Evolutionary conservation across 2,888 invertebrate species (phyloP), one percentile per base, ranked within the genome.

Genomic region (Tricholauxania praeusta): DNA sequence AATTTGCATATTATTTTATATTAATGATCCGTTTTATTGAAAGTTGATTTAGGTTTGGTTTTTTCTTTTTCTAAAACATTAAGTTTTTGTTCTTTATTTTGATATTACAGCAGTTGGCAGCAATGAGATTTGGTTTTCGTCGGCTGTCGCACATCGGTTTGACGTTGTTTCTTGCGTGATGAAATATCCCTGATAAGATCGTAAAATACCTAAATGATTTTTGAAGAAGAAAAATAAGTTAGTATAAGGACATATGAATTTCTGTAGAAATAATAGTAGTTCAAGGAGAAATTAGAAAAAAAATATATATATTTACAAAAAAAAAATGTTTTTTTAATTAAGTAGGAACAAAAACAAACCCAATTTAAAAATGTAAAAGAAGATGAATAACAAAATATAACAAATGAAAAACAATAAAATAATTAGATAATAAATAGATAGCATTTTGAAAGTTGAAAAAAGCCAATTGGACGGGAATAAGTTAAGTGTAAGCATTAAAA

Each of bases 151-250:
- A 85, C 84, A 80, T 86, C 87, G 80, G 86, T 86, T 82, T 86
- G 85, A 82, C 87, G 87, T 81, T 84, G 85, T 82, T 87, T 87
- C 80, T 88, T 88, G 80, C 86, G 87, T 81, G 86, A 84, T 83
- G 87, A 86, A 79, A 88, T 87, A 83, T 87, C 87, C 84, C 86
- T 87, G 86, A 88, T 87, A 80, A 88, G 85, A 84, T 88, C 88
- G 81, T 86, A 88, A 85, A 88, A 88, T 80, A 88, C 87, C 88
- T 88, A 75, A 76, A 72, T 15, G 55, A 19, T 62, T 15, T 28
- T 0, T 22, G 60, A 59, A 72, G n/a, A 71, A 22, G 14, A 70
- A n/a, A 69, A 57, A 53, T 53, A 19, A 12, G 55, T 12, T 59
- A 55, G 59, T 28, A 55, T 62, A 39, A 67, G 53, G 7, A 51